phyloP scores from a whole-genome alignment of 2,113 vertebrate genomes.

The Oryzias melastigma region DNA sequence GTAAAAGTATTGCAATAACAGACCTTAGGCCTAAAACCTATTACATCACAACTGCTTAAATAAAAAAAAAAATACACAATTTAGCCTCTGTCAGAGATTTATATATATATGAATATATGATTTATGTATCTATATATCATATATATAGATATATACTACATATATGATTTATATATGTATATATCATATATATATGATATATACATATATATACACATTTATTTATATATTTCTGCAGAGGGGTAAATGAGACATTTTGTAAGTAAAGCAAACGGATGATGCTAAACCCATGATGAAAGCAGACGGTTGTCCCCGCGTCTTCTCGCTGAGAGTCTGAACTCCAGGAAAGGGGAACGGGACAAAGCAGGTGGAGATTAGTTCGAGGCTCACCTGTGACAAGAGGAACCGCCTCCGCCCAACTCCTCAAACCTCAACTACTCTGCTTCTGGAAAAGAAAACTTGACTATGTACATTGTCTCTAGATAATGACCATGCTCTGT shows the following conservation, averaged over 20 bases:
- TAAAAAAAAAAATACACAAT: slow-evolving; percentile 82
- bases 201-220: slow-evolving; percentile 19
- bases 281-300: slow-evolving; percentile 77
- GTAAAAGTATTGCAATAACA: slow-evolving; percentile 92
- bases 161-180: too few relatives aligned
- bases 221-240: slow-evolving; percentile 42
- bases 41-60: slow-evolving; percentile 89
- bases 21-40: slow-evolving; percentile 91
- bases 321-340: slow-evolving; percentile 74
- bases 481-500: slow-evolving; percentile 75
- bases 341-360: slow-evolving; percentile 64
- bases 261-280: slow-evolving; percentile 75
- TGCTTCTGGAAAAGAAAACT: slow-evolving; percentile 39
- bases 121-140: neutral
- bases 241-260: slow-evolving; percentile 63
- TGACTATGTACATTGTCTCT: slow-evolving; percentile 69
- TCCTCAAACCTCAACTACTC: too few relatives aligned
- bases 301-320: slow-evolving; percentile 73
- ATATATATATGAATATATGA: slow-evolving; percentile 13
- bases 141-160: slow-evolving; percentile 33
- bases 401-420: too few relatives aligned
- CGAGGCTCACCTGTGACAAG: slow-evolving; percentile 43
- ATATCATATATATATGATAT: slow-evolving; percentile 16
- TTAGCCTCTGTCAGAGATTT: slow-evolving; percentile 70
- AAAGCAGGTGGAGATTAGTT: slow-evolving; percentile 40